Conservation (phyloP, 2,888 invertebrate species). For the Dyspetes luteomarginatus region DNA sequence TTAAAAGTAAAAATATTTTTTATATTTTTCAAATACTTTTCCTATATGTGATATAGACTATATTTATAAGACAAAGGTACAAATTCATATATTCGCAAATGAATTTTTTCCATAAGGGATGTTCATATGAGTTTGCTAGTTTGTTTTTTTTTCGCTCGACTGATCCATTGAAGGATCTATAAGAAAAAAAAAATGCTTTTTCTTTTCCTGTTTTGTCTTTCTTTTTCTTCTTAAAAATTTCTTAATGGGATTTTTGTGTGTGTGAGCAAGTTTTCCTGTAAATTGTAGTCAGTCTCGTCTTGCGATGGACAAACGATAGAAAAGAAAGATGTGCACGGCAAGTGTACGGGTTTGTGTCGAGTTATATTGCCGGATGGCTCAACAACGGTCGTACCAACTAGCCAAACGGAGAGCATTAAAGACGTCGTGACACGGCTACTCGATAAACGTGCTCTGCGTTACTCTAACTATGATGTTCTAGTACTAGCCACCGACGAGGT, state of each 20-base stretch:
- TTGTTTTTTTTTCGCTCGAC: constrained; percentile 55
- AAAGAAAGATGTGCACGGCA: constrained; percentile 81
- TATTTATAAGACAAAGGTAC: no score
- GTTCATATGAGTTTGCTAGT: constrained; percentile 30
- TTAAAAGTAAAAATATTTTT: neutral
- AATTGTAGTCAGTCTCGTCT: constrained; percentile 83
- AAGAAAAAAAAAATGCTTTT: constrained; percentile 40
- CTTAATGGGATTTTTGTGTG: constrained; percentile 58
- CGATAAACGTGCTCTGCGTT: constrained; percentile 92
- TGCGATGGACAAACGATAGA: constrained; percentile 82
- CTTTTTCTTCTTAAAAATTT: constrained; percentile 47
- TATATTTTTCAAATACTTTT: neutral
- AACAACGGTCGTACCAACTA: constrained; percentile 95
- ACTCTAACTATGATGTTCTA: constrained; percentile 93
- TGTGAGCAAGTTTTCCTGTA: constrained; percentile 68
- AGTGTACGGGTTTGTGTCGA: constrained; percentile 87
- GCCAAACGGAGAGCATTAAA: constrained; percentile 89
- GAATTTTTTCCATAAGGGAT: no score
- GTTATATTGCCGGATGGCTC: constrained; percentile 96
- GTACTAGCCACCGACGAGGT: constrained; percentile 84
- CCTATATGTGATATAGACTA: no score
- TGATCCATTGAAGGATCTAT: constrained; percentile 46
- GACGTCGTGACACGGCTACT: constrained; percentile 92
- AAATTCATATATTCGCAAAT: constrained; percentile 4
- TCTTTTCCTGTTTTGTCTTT: constrained; percentile 22